phyloP scores from a whole-genome alignment of 2,797 vertebrate genomes.

The Discoglossus pictus region DNA sequence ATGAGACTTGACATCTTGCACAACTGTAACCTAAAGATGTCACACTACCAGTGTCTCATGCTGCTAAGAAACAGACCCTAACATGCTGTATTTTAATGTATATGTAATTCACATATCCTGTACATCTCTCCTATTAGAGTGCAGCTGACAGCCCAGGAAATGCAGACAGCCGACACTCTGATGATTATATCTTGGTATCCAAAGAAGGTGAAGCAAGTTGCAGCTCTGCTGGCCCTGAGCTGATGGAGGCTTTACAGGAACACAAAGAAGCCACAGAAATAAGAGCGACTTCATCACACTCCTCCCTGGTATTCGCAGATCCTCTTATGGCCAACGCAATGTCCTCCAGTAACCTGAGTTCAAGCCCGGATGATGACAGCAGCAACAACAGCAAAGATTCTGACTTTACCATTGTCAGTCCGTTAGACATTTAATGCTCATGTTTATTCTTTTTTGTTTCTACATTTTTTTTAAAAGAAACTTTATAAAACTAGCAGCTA shows the following conservation, averaged over 20 bases:
- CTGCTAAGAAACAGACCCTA: too few species aligned
- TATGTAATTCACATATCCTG: neutral
- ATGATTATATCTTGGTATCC: slow-evolving; percentile 89
- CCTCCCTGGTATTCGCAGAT: slow-evolving; percentile 79
- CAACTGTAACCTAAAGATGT: too few species aligned
- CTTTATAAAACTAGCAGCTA: slow-evolving; percentile 4
- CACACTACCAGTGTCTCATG: too few species aligned
- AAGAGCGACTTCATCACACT: slow-evolving; percentile 51
- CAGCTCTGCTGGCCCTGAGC: slow-evolving; percentile 44
- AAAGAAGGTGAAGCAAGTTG: slow-evolving; percentile 77
- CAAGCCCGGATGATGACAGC: slow-evolving; percentile 90
- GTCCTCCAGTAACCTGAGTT: slow-evolving; percentile 82
- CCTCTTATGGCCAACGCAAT: slow-evolving; percentile 80
- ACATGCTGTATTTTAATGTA: too few species aligned
- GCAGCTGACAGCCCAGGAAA: slow-evolving; percentile 47
- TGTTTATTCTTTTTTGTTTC: neutral
- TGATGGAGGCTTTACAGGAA: slow-evolving; percentile 59
- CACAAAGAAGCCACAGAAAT: slow-evolving; percentile 65
- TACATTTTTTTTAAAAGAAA: slow-evolving; percentile 26
- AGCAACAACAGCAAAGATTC: slow-evolving; percentile 97
- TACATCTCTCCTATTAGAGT: slow-evolving; percentile 55
- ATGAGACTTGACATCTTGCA: too few species aligned
- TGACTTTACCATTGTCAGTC: slow-evolving; percentile 96
- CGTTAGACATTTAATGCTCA: slow-evolving; percentile 76
- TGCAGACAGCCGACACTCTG: slow-evolving; percentile 74